A percentile compares a stretch with the other conserved stretches of the same genome.
Conservation (phyloP, 2,797 vertebrate genomes). For the Pteronotus mesoamericanus region DNA sequence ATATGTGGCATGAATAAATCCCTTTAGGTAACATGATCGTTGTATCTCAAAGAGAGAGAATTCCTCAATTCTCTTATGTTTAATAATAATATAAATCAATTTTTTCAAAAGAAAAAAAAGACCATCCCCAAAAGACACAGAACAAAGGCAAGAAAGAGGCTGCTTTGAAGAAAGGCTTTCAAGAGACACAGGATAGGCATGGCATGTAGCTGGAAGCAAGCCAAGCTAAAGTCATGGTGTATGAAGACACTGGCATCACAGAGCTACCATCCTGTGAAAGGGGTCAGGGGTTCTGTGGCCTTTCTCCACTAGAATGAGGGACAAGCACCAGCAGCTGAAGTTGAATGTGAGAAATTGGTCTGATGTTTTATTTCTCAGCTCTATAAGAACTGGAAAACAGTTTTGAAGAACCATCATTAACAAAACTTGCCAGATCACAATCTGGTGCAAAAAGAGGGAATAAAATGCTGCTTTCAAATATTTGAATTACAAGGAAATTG, state of each 20-base stretch:
- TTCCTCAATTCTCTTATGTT: slow-evolving; percentile 53
- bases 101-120: slow-evolving; percentile 40
- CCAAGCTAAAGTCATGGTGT: background rate
- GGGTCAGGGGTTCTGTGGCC: background rate
- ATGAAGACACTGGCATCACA: background rate
- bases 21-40: slow-evolving; percentile 28
- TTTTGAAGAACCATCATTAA: background rate
- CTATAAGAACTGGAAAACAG: background rate
- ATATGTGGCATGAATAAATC: slow-evolving; percentile 23
- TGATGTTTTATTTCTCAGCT: background rate
- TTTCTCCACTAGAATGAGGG: background rate
- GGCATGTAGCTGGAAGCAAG: background rate
- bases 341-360: background rate
- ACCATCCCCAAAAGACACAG: background rate
- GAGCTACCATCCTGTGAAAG: background rate
- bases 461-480: background rate
- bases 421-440: background rate
- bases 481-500: background rate
- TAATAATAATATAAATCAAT: slow-evolving; percentile 48
- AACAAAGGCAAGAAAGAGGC: slow-evolving; percentile 33
- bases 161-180: slow-evolving; percentile 38
- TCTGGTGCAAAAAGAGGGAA: background rate
- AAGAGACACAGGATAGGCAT: background rate
- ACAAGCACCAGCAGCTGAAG: background rate
- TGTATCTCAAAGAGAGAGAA: slow-evolving; percentile 26